These are phyloP conservation scores for Agrotis segetum DNA, from an alignment of 2,888 invertebrate species.

Conservation along the genomic window DNA sequence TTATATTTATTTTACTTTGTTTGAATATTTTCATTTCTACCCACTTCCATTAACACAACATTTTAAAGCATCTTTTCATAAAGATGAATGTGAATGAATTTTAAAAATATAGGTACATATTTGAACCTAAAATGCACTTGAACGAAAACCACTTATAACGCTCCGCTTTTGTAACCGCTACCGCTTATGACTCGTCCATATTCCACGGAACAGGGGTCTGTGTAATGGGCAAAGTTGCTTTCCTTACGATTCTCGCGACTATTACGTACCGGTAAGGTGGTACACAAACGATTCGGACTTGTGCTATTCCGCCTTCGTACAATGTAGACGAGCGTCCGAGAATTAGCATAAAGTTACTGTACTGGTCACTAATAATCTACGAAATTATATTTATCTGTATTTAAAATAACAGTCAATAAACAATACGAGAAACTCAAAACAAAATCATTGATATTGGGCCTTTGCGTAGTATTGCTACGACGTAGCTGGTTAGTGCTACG, in stretches of 20 bases:
- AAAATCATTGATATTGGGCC: not conserved
- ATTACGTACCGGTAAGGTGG: slow-evolving; percentile 72
- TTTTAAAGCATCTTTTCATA: not conserved
- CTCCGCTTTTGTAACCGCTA: slow-evolving; percentile 31
- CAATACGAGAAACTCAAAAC: not conserved
- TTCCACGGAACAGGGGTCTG: slow-evolving; percentile 59
- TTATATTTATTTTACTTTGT: no score
- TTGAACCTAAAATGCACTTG: not conserved
- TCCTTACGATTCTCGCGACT: slow-evolving; percentile 73
- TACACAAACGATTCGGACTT: slow-evolving; percentile 68
- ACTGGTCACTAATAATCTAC: no score
- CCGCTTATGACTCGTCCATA: slow-evolving; percentile 38
- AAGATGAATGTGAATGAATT: not conserved
- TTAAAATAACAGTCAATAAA: no score
- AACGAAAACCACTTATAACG: not conserved
- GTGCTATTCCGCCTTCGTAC: slow-evolving; percentile 42
- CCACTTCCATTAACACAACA: no score
- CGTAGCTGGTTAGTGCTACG: no score
- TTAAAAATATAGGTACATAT: no score
- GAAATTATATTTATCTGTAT: no score
- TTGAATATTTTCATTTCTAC: no score
- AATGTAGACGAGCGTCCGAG: slow-evolving; percentile 45
- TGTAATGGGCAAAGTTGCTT: slow-evolving; percentile 80
- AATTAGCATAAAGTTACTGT: not conserved
- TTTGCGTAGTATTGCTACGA: no score